Evolutionary conservation across 2,797 vertebrate genomes (phyloP).

Genomic region (Bovichtus variegatus): DNA sequence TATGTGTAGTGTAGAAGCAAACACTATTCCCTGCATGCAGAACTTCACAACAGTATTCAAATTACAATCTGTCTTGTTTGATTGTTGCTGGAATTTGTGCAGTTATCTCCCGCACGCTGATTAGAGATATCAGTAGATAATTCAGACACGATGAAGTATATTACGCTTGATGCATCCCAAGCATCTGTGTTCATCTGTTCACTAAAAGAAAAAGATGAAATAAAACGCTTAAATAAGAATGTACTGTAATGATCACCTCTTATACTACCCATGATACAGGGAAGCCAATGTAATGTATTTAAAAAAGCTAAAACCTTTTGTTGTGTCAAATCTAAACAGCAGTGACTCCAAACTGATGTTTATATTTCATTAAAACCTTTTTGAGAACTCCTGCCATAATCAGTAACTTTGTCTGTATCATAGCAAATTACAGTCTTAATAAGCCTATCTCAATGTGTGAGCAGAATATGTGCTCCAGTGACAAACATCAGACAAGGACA

Average conservation of each 20-base stretch:
- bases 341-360: neutral
- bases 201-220: neutral
- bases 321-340: neutral
- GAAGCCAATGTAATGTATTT: neutral
- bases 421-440: neutral
- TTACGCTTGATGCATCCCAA: no score
- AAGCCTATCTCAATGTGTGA: neutral
- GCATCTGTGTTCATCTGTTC: no score
- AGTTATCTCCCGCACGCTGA: neutral
- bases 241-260: neutral
- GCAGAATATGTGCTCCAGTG: conserved; percentile 2
- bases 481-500: conserved; percentile 14
- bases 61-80: neutral
- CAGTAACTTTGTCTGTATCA: neutral
- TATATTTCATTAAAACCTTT: no score
- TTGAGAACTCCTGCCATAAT: neutral
- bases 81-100: neutral
- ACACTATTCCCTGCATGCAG: neutral
- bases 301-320: neutral
- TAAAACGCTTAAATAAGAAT: no score
- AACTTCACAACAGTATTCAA: neutral
- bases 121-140: no score
- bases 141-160: neutral
- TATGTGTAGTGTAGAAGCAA: neutral
- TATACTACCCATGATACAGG: neutral